phyloP scores from a whole-genome alignment of 2,113 vertebrate species.

The Melanerpes aurifrons region DNA sequence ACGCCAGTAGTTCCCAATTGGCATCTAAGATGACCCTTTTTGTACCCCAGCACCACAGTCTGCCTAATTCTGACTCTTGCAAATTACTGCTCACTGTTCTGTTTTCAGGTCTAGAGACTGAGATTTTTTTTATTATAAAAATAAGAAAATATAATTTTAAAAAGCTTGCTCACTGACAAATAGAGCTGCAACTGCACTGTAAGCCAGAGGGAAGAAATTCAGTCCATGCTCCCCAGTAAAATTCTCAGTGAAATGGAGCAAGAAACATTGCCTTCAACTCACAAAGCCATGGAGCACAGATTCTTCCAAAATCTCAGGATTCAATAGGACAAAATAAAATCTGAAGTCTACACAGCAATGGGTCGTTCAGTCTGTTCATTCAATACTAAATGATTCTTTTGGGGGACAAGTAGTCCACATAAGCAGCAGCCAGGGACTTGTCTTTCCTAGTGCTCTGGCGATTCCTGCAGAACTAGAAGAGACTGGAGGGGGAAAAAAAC shows the following conservation, averaged over 20 bases:
- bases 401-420: background rate
- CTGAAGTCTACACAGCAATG: background rate
- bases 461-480: background rate
- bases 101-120: background rate
- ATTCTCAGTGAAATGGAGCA: background rate
- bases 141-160: background rate
- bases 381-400: background rate
- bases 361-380: background rate
- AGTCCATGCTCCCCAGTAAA: background rate
- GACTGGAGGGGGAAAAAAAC: background rate
- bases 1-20: background rate
- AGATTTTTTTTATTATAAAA: background rate
- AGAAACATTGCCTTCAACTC: background rate
- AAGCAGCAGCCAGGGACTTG: background rate
- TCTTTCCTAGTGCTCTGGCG: background rate
- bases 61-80: background rate
- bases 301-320: background rate
- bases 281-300: background rate
- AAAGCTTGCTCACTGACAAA: background rate
- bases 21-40: background rate
- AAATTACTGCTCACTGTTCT: background rate
- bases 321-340: background rate
- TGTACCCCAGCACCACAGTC: background rate
- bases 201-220: background rate
- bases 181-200: background rate